phyloP scores from a whole-genome alignment of 1,140 invertebrate species.

The Oedothorax gibbosus region DNA sequence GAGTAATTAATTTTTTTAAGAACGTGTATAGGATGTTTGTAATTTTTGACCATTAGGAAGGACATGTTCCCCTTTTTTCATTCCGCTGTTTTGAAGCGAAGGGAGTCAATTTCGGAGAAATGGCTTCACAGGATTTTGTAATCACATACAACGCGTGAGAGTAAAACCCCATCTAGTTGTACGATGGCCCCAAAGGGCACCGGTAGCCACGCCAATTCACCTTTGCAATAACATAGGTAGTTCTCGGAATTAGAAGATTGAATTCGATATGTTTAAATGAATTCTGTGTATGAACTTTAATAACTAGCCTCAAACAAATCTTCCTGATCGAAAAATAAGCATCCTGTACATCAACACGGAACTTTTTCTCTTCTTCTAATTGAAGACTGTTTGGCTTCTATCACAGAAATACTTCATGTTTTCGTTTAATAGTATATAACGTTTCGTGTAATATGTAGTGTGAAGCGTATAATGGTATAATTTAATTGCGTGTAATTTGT shows the following conservation, averaged over 20 bases:
- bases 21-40: constrained; percentile 44
- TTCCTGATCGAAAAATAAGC: neutral
- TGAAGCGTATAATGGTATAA: too few relatives aligned
- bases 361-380: neutral
- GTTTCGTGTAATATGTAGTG: too few relatives aligned
- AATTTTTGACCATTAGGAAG: constrained; percentile 22
- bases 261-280: neutral
- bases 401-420: too few relatives aligned
- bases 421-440: too few relatives aligned
- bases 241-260: neutral
- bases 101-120: neutral
- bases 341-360: neutral
- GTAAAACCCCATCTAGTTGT: neutral
- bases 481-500: too few relatives aligned
- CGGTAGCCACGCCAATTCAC: neutral
- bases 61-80: neutral
- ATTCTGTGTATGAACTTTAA: neutral
- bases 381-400: neutral
- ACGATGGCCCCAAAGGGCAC: too few relatives aligned
- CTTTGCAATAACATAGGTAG: neutral
- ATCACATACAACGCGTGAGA: constrained; percentile 19
- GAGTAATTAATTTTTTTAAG: constrained; percentile 12
- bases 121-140: constrained; percentile 11
- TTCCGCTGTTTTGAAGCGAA: neutral
- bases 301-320: neutral